Percentiles rank a stretch among this genome's conserved stretches.
These are phyloP conservation scores for Pseudochromis fuscus DNA, from an alignment of 2,797 vertebrate species.

Conservation along the genomic window DNA sequence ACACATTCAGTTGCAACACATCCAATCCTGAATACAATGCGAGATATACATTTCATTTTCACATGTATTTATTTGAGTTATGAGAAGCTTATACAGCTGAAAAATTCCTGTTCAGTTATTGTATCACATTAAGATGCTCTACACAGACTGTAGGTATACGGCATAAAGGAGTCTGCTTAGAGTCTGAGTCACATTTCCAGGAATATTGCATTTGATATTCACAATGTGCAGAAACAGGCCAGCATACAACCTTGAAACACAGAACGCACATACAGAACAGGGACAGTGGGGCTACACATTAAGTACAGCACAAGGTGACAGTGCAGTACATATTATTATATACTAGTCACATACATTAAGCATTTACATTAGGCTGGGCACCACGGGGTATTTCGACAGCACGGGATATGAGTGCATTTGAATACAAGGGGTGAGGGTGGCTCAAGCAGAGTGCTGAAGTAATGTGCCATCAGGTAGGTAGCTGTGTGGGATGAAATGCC, in stretches of 20 bases:
- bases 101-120: background rate
- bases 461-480: conserved; percentile 38
- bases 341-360: conserved; percentile 49
- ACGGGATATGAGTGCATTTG: conserved; percentile 2
- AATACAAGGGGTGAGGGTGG: conserved; percentile 21
- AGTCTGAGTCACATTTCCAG: background rate
- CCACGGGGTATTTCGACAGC: conserved; percentile 14
- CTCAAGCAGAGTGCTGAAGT: conserved; percentile 20
- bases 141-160: background rate
- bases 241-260: conserved; percentile 1
- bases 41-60: background rate
- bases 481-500: conserved; percentile 56
- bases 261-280: background rate
- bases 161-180: background rate
- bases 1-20: background rate
- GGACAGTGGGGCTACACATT: conserved; percentile 14
- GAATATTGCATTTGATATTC: conserved; percentile 32
- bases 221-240: conserved; percentile 23
- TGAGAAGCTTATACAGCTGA: background rate
- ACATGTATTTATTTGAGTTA: background rate
- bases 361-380: conserved; percentile 35
- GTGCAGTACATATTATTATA: background rate
- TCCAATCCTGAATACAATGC: background rate
- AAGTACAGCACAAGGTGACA: conserved; percentile 23
- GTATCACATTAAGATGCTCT: background rate